phyloP scores from a whole-genome alignment of 2,113 vertebrate genomes.

The Ptilonorhynchus violaceus region DNA sequence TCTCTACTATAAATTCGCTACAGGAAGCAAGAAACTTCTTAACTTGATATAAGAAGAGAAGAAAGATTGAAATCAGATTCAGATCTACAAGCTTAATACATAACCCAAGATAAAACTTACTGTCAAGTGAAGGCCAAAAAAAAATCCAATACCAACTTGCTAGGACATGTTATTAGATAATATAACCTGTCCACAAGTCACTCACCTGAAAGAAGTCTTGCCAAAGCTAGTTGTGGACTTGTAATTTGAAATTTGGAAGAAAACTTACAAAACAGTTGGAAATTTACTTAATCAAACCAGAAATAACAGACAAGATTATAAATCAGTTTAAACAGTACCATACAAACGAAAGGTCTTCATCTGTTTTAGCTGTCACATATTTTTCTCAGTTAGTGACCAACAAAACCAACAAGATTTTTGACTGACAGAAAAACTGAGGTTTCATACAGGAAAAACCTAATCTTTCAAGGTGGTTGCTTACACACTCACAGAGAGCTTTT shows the following conservation, averaged over 20 bases:
- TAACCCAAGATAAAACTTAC: background rate
- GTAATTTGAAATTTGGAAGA: slow-evolving; percentile 65
- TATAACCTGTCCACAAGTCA: background rate
- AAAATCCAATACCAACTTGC: background rate
- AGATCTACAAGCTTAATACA: background rate
- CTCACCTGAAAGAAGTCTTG: slow-evolving; percentile 83
- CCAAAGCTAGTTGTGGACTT: slow-evolving; percentile 75
- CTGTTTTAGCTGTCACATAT: background rate
- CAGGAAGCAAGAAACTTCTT: background rate
- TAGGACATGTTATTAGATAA: background rate
- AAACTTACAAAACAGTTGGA: slow-evolving; percentile 35
- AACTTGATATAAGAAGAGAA: background rate
- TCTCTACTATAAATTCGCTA: background rate
- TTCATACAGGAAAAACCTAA: background rate
- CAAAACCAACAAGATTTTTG: background rate
- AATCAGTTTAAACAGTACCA: background rate
- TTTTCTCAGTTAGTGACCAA: background rate
- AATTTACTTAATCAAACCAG: background rate
- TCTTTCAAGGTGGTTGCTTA: background rate
- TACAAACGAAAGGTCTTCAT: background rate
- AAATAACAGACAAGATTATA: background rate
- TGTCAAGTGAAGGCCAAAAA: background rate
- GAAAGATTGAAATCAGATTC: background rate
- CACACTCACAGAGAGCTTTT: background rate
- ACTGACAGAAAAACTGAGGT: background rate